Evolutionary conservation across 2,888 invertebrate genomes (phyloP).

Genomic region (Quadroppia sp.): DNA sequence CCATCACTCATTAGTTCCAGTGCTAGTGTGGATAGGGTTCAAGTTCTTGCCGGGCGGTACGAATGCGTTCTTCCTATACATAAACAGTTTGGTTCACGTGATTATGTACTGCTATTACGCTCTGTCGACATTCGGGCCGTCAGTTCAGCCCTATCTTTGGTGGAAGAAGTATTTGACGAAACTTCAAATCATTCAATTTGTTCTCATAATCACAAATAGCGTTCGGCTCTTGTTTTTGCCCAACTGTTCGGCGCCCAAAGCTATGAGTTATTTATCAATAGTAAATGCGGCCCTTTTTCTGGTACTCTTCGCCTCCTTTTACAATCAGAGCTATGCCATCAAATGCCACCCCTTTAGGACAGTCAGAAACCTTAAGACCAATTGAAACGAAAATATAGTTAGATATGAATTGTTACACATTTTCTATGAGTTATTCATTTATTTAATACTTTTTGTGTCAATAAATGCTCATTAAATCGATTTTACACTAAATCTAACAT

Average conservation of each 20-base stretch:
- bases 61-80: conserved; percentile 47
- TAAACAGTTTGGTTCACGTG: conserved; percentile 47
- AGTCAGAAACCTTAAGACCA: neutral
- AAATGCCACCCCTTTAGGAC: neutral
- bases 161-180: conserved; percentile 49
- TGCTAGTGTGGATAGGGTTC: conserved; percentile 44
- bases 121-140: conserved; percentile 46
- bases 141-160: conserved; percentile 47
- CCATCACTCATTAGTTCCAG: conserved; percentile 45
- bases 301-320: conserved; percentile 40
- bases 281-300: conserved; percentile 40
- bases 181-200: conserved; percentile 47
- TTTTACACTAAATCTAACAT: neutral
- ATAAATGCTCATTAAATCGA: neutral
- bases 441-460: neutral
- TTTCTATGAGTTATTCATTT: neutral
- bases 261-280: conserved; percentile 23
- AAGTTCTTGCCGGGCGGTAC: conserved; percentile 46
- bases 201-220: conserved; percentile 44
- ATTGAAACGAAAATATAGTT: neutral
- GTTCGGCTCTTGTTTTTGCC: conserved; percentile 23
- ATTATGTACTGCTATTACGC: conserved; percentile 44
- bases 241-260: conserved; percentile 37
- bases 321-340: conserved; percentile 27
- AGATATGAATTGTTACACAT: neutral